Base-by-base conservation (phyloP, 2,888 invertebrate genomes). In the Bellardia pandia region DNA sequence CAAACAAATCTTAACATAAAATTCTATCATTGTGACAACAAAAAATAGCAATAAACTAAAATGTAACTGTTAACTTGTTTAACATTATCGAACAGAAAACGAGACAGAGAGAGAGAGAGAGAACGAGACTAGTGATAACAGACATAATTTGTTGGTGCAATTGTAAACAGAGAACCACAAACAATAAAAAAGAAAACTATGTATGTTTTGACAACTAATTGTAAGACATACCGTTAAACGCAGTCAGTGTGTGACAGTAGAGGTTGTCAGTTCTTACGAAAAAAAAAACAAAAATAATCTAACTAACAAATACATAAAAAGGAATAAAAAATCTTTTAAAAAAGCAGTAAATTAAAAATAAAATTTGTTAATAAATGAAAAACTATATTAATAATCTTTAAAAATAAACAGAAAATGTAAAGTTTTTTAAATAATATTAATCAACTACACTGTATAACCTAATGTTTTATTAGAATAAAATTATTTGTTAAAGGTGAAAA, bases 161-260 rank as follows among this genome's bases (percentile, higher is more conserved):
- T 48, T 81, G 81, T 87, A 84, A 88, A 88, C 83, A 86, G 74
- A 86, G 76, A 80, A 62, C 14, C 11, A 60, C 33, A 14, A 8
- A 11, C 2, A 66, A 51, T 11, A n/a, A 13, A 30, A 30, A 76
- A 11, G 8, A 71, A 56, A 42, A 37, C 48, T 9, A 74, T 58
- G 14, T 45, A n/a, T n/a, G n/a, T n/a, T 71, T 72, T 77, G 79
- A 86, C 89, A 85, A 89, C 64, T 89, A 88, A 91, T 90, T 89
- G 89, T 89, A 89, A 91, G 23, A 60, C 53, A 76, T 51, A 60
- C 69, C 77, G 51, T 80, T 80, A 74, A 64, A 53, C 56, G n/a
- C 91, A 92, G 92, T 92, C 90, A 64, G 87, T 90, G 89, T 89
- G 90, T 89, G 91, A 91, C 92, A 90, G 91, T 91, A 90, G 91